Evolutionary conservation across 2,797 vertebrate genomes (phyloP).

Genomic region (Spinus pinus): DNA sequence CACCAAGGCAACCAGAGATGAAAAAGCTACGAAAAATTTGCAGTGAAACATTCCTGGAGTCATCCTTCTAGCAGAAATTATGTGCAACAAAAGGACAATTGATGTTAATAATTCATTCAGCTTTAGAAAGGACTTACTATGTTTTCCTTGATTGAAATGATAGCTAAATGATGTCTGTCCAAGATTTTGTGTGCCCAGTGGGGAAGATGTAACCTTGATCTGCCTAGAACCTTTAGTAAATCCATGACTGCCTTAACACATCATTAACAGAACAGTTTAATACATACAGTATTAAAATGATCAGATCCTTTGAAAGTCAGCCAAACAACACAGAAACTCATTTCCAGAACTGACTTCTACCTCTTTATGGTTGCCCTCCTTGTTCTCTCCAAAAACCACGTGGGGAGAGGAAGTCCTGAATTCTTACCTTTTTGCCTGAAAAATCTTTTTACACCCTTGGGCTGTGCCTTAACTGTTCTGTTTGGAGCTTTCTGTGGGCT

Average conservation of each 20-base stretch:
- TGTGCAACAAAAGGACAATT: not conserved
- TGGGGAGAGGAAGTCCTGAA: not conserved
- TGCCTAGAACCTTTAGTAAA: conserved; percentile 15
- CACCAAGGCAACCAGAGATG: not conserved
- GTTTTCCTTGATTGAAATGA: not conserved
- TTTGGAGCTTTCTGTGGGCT: not conserved
- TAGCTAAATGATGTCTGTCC: not conserved
- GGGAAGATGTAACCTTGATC: not conserved
- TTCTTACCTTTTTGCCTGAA: not conserved
- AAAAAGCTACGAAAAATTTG: not conserved
- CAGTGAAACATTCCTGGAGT: not conserved
- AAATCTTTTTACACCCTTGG: not conserved
- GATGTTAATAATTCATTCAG: not conserved
- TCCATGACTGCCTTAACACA: conserved; percentile 19
- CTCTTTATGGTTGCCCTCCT: not conserved
- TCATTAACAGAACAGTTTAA: conserved; percentile 41
- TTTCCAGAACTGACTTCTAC: not conserved
- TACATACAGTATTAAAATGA: conserved; percentile 16
- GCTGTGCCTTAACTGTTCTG: not conserved
- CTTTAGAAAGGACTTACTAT: not conserved
- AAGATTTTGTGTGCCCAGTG: not conserved
- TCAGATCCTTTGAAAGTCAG: conserved; percentile 17
- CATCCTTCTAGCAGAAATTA: not conserved
- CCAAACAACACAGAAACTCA: not conserved
- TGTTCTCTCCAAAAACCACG: not conserved